Percentiles rank a stretch among this genome's conserved stretches.
phyloP scores from a whole-genome alignment of 2,797 vertebrate genomes.

The Melanotaenia pygmaea region DNA sequence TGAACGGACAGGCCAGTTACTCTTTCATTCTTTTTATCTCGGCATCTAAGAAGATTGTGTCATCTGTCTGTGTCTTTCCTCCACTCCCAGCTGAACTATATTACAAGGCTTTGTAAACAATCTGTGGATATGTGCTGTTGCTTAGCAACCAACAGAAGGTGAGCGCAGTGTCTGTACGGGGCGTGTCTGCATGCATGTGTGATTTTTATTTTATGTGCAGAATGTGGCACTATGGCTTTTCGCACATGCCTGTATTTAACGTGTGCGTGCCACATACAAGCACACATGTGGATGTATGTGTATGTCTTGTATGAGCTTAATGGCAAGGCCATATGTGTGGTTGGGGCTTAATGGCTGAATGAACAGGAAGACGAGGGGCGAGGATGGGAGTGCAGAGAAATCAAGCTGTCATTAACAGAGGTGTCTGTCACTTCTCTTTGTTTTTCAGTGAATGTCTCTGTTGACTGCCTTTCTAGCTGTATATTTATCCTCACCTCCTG shows the following conservation, averaged over 20 bases:
- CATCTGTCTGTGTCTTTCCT: conserved; percentile 53
- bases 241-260: background rate
- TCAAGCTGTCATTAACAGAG: background rate
- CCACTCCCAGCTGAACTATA: conserved; percentile 68
- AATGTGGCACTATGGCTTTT: conserved; percentile 34
- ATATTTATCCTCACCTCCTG: conserved; percentile 44
- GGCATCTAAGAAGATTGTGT: conserved; percentile 60
- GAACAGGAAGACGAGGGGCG: background rate
- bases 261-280: background rate
- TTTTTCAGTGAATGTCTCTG: background rate
- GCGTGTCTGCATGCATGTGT: conserved; percentile 20
- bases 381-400: background rate
- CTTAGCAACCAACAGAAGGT: conserved; percentile 73
- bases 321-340: background rate
- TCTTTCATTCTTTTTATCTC: conserved; percentile 43
- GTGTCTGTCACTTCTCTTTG: conserved; percentile 18
- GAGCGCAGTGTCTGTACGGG: conserved; percentile 44
- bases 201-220: conserved; percentile 9
- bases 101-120: conserved; percentile 78
- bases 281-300: background rate
- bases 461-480: conserved; percentile 22
- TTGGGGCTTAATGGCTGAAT: background rate
- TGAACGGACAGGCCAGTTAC: conserved; percentile 5
- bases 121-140: conserved; percentile 80
- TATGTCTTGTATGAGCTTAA: background rate